Conservation (phyloP, 2,797 vertebrate species). For the Premnoplex brunnescens region DNA sequence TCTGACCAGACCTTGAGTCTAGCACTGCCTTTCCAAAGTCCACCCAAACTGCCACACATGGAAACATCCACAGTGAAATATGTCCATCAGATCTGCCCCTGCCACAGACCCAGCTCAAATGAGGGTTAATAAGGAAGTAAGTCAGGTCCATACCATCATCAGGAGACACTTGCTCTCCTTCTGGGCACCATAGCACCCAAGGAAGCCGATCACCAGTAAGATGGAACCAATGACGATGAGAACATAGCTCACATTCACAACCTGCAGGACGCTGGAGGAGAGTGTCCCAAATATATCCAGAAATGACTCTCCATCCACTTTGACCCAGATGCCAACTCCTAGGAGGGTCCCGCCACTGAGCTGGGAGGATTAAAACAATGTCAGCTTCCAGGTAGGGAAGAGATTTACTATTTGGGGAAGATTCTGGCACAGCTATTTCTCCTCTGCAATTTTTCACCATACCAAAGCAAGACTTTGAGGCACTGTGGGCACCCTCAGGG, state of each 20-base stretch:
- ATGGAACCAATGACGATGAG: conserved; percentile 81
- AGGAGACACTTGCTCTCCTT: conserved; percentile 90
- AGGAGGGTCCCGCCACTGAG: conserved; percentile 81
- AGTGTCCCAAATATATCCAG: conserved; percentile 77
- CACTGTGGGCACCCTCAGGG: neutral
- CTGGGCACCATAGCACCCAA: conserved; percentile 85
- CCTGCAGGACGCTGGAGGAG: conserved; percentile 71
- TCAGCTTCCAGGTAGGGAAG: neutral
- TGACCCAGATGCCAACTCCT: conserved; percentile 88
- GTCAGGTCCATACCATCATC: conserved; percentile 77
- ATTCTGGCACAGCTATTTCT: neutral
- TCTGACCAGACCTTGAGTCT: neutral
- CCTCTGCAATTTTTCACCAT: neutral
- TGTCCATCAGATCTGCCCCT: neutral
- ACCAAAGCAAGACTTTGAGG: neutral
- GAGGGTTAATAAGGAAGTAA: neutral
- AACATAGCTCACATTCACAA: conserved; percentile 86
- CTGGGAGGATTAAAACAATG: conserved; percentile 62
- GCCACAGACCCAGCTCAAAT: neutral
- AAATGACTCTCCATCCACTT: conserved; percentile 78
- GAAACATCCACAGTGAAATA: neutral
- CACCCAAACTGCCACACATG: neutral
- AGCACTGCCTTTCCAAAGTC: neutral
- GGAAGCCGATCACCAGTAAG: conserved; percentile 83
- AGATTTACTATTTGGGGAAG: neutral